Conservation (phyloP, 2,888 invertebrate species). For the Melanophora roralis region DNA sequence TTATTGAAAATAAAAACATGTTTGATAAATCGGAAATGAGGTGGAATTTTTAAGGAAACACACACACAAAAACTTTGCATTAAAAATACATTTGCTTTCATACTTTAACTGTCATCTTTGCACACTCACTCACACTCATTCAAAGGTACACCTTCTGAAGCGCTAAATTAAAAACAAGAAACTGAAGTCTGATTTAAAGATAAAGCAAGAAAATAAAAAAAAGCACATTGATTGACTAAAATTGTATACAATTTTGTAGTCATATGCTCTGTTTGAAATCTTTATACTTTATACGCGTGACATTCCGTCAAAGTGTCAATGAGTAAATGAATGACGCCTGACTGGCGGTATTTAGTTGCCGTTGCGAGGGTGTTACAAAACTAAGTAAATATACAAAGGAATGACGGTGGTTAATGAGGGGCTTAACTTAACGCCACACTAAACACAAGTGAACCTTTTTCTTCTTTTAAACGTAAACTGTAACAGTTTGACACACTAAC, state of each 20-base stretch:
- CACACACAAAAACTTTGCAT: not conserved
- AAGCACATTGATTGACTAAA: constrained; percentile 41
- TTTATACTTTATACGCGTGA: constrained; percentile 23
- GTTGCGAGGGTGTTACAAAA: not conserved
- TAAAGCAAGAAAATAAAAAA: not conserved
- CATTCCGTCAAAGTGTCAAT: constrained; percentile 52
- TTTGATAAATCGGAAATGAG: constrained; percentile 44
- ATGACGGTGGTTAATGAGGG: constrained; percentile 53
- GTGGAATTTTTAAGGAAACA: constrained; percentile 10
- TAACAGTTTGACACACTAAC: constrained; percentile 14
- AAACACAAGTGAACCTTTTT: constrained; percentile 3
- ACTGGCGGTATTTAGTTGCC: constrained; percentile 5
- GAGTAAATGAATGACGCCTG: constrained; percentile 24
- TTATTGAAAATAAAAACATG: constrained; percentile 28
- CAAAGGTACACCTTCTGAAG: not conserved
- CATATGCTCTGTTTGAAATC: constrained; percentile 18
- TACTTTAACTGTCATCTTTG: not conserved
- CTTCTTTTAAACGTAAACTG: not conserved
- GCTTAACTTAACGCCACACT: constrained; percentile 52
- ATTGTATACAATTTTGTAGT: constrained; percentile 18
- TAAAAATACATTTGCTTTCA: not conserved
- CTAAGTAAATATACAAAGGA: constrained; percentile 18
- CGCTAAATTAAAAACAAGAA: not conserved
- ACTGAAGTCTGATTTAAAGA: constrained; percentile 10
- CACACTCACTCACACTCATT: not conserved